Evolutionary conservation across 2,888 invertebrate genomes (phyloP).

Genomic region (Chaetoderma sp.): DNA sequence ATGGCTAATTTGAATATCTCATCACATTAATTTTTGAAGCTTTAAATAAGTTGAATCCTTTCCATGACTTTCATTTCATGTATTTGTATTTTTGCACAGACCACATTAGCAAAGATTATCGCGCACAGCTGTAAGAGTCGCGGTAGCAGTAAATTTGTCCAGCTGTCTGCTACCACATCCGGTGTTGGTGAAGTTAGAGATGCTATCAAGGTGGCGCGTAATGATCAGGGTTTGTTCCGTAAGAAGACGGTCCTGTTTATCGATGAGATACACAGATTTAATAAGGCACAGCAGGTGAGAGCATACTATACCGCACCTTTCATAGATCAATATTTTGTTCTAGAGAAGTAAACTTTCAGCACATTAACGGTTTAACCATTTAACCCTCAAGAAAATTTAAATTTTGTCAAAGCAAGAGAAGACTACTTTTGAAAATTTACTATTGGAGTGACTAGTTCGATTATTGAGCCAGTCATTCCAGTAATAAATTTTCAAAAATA

Average conservation of each 20-base stretch:
- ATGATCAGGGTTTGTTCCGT: constrained; percentile 78
- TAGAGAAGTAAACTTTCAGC: no score
- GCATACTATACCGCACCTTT: not conserved
- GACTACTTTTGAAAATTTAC: no score
- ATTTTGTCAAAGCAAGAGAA: not conserved
- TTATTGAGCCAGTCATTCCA: no score
- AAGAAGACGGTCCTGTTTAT: constrained; percentile 83
- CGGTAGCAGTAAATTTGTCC: constrained; percentile 76
- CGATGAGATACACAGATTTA: constrained; percentile 90
- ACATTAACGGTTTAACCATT: not conserved
- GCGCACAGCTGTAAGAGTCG: constrained; percentile 76
- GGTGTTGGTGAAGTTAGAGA: constrained; percentile 85
- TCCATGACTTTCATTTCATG: constrained; percentile 2
- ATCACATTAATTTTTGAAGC: not conserved
- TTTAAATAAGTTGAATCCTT: not conserved
- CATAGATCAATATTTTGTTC: not conserved
- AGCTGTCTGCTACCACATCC: constrained; percentile 81
- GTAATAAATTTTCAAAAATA: no score
- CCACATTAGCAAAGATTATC: constrained; percentile 82
- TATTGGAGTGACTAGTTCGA: no score
- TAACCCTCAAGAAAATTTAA: no score
- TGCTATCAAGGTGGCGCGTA: constrained; percentile 79
- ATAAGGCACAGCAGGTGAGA: constrained; percentile 81
- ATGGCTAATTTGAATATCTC: not conserved
- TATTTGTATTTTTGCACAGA: constrained; percentile 75